Evolutionary conservation across 1,140 invertebrate species (phyloP).

Genomic region (Drosophila rhopaloa): DNA sequence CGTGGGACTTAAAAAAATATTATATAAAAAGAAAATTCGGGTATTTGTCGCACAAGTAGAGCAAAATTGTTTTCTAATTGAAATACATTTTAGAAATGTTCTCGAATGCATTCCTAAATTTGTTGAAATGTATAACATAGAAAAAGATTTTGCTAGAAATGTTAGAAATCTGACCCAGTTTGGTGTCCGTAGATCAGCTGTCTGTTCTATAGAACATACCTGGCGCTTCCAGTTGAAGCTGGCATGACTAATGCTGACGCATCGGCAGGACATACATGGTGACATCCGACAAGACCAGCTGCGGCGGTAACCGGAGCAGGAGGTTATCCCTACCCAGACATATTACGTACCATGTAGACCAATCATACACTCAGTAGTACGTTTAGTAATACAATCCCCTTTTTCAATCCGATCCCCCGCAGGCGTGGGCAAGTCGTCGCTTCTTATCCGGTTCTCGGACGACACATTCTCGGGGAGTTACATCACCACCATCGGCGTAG

Average conservation of each 20-base stretch:
- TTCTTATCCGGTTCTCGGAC: constrained; percentile 98
- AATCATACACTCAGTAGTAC: not conserved
- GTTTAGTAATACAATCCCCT: constrained; percentile 1
- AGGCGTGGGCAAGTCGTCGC: constrained; percentile 99
- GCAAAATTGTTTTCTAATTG: too few relatives aligned
- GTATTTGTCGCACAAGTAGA: too few relatives aligned
- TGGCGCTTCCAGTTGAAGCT: constrained; percentile 3
- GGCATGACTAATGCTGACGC: constrained; percentile 27
- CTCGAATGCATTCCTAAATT: too few relatives aligned
- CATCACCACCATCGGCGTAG: constrained; percentile 99
- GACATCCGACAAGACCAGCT: constrained; percentile 6
- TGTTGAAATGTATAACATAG: too few relatives aligned
- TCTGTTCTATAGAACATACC: too few relatives aligned
- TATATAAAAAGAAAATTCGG: too few relatives aligned
- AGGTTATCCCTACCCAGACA: not conserved
- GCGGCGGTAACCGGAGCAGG: not conserved
- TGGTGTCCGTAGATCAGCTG: too few relatives aligned
- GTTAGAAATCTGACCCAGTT: too few relatives aligned
- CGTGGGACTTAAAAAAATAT: too few relatives aligned
- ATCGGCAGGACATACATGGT: constrained; percentile 19
- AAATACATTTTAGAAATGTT: too few relatives aligned
- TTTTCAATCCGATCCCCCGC: constrained; percentile 81
- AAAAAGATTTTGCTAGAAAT: too few relatives aligned
- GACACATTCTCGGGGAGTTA: constrained; percentile 99
- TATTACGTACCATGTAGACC: too few relatives aligned